Percentiles rank a stretch among this genome's conserved stretches.
Conservation (phyloP, 2,113 vertebrate genomes). For the Microcebus jonahi region DNA sequence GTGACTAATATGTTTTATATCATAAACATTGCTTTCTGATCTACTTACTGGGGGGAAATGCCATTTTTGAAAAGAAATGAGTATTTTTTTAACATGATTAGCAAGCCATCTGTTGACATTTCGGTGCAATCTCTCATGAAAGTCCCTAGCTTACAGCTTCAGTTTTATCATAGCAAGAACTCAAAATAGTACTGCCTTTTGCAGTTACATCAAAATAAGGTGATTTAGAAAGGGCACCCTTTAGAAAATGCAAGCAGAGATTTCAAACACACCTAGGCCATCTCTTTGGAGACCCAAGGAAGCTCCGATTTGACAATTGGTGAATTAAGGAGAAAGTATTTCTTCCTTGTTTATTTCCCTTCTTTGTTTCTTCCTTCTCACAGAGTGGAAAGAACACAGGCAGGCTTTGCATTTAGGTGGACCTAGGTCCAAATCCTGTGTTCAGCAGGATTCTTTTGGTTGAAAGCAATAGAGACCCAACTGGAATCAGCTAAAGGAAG, state of each 20-base stretch:
- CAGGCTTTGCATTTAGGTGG: neutral
- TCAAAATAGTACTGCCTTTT: conserved; percentile 90
- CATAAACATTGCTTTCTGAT: conserved; percentile 88
- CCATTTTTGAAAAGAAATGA: conserved; percentile 88
- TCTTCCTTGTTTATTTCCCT: neutral
- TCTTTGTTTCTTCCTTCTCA: neutral
- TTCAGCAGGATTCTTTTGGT: neutral
- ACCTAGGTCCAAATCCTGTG: neutral
- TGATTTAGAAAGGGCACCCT: conserved; percentile 86
- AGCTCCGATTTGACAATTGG: neutral
- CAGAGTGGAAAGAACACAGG: neutral
- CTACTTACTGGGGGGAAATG: conserved; percentile 85
- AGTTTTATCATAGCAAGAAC: conserved; percentile 87
- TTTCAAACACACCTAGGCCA: neutral
- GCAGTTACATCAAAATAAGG: conserved; percentile 88
- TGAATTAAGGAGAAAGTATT: neutral
- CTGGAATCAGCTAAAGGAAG: neutral
- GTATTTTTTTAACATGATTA: conserved; percentile 91
- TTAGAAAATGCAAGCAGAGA: conserved; percentile 74
- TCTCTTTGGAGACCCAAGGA: neutral
- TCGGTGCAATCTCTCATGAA: conserved; percentile 88
- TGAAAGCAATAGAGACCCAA: neutral
- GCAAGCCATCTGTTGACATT: conserved; percentile 92
- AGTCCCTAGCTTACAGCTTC: conserved; percentile 88
- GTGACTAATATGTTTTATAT: conserved; percentile 89